Evolutionary conservation across 2,888 invertebrate species (phyloP), one percentile per base, ranked within the genome.

Genomic region (Mimachlamys varia): DNA sequence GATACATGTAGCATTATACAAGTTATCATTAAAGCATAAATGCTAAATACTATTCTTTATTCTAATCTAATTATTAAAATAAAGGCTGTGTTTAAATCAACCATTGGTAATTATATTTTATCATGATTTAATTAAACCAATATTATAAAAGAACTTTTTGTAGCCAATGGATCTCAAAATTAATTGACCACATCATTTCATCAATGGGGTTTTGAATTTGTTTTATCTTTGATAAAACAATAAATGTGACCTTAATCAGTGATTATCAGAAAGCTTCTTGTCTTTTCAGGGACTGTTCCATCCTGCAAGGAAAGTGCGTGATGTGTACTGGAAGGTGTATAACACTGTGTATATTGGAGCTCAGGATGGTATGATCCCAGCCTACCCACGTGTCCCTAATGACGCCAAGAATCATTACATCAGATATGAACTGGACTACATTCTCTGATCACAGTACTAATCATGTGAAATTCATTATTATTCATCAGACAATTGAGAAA

Each of bases 291-390:
- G 99, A 58, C 97, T 99, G 88, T 99, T 99, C 97, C 99, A 99
- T 97, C 99, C 99, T 0, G 99, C 99, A 13, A 97, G 99, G 91
- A 99, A 99, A 97, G 99, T 99, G 0, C 98, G 99, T 50, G 99
- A 99, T 96, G 99, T 99, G 0, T 99, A 99, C 96, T 99, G 99
- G 99, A 99, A 99, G 97, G 99, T 99, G 94, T 99, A 99, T 97
- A 99, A 99, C 97, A 99, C 99, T 0, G 97, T 99, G 90, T 99
- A 99, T 96, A 99, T 99, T 95, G 99, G 99, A 49, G 99, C 99
- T 13, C 99, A 99, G 97, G 99, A 99, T 97, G 98, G 99, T 0
- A 97, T 99, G 90, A 99, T 99, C 50, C 99, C 99, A 88, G 99
- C 99, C 27, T 99, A 99, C 97, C 99, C 99, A n/a, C 97, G 99